phyloP scores from a whole-genome alignment of 92 coral and sea anemone genomes.

The Zoanthus gigantus region DNA sequence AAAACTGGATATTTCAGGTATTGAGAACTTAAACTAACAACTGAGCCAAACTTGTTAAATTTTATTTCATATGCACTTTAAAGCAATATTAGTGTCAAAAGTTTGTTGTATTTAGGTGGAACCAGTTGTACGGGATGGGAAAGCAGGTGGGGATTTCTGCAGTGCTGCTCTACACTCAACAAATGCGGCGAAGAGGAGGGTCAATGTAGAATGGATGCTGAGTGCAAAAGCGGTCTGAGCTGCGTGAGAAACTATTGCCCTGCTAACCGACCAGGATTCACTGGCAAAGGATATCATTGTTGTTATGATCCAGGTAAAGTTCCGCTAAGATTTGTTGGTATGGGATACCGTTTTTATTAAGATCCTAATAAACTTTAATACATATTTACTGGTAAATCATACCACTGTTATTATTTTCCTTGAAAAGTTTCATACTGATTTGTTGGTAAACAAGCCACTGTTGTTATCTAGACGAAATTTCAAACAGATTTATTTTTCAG shows the following conservation, averaged over 20 bases:
- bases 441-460: no score
- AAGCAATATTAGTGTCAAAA: no score
- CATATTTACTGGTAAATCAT: no score
- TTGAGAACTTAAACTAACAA: no score
- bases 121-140: neutral
- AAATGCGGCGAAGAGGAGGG: neutral
- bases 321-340: neutral
- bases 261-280: neutral
- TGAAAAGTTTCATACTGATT: no score
- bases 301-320: slow-evolving; percentile 11
- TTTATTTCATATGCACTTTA: no score
- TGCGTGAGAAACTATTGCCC: neutral
- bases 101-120: neutral
- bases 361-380: no score
- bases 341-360: neutral
- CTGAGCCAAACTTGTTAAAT: no score
- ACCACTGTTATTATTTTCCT: no score
- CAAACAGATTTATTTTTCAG: no score
- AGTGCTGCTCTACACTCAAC: neutral
- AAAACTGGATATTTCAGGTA: no score
- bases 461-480: no score
- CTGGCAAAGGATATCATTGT: neutral
- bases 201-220: neutral
- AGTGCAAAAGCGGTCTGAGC: neutral
- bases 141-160: neutral